Conservation (phyloP, 64 coral and sea anemone genomes). For the Stichodactyla helianthus region DNA sequence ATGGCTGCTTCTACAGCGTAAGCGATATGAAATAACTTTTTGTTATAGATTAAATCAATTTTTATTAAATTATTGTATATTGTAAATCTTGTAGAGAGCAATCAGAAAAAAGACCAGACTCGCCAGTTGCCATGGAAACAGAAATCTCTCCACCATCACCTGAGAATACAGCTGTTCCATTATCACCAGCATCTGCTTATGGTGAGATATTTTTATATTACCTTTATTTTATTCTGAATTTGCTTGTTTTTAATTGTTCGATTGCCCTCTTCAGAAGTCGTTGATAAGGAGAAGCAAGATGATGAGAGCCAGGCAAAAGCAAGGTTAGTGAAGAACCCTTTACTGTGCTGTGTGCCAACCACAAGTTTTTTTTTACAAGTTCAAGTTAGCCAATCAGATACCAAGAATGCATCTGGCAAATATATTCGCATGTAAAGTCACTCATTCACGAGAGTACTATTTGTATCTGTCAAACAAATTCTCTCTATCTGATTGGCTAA, state of each 20-base stretch:
- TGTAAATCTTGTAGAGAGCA: slow-evolving; percentile 41
- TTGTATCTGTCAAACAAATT: too few species aligned
- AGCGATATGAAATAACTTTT: neutral
- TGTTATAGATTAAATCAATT: too few species aligned
- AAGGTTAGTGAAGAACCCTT: neutral
- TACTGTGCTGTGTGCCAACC: too few species aligned
- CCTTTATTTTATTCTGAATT: neutral
- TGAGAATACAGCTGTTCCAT: slow-evolving; percentile 27
- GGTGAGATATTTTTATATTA: slow-evolving; percentile 35
- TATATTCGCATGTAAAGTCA: too few species aligned
- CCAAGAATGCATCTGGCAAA: too few species aligned
- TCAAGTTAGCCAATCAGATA: too few species aligned
- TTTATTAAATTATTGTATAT: neutral
- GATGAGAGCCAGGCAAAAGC: neutral
- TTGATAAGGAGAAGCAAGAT: neutral
- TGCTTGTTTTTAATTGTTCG: neutral
- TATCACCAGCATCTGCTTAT: slow-evolving; percentile 60
- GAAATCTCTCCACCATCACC: slow-evolving; percentile 50
- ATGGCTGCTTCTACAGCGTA: slow-evolving; percentile 54
- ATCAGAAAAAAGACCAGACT: slow-evolving; percentile 48
- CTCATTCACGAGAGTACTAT: too few species aligned
- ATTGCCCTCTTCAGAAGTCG: neutral
- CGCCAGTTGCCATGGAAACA: slow-evolving; percentile 87
- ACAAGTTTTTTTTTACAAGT: too few species aligned
- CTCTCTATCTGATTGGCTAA: too few species aligned